Evolutionary conservation across 2,888 invertebrate genomes (phyloP), one percentile per base, ranked within the genome.

Genomic region (Agrochola litura): DNA sequence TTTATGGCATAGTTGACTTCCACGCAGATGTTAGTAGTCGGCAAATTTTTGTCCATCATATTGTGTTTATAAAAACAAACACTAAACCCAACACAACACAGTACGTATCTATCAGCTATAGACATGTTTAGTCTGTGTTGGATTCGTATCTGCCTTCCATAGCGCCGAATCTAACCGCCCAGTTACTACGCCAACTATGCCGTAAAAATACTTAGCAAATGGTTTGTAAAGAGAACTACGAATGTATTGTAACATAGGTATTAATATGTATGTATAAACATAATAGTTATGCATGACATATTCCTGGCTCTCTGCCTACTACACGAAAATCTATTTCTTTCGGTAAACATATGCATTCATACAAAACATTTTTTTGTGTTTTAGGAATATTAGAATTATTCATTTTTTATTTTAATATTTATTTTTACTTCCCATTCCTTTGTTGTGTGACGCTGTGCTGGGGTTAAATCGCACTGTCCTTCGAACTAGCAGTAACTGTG

Each of bases 221-320:
- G 54, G 61, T 68, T 63, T 56, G 46, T 67, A 61, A 37, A 67
- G n/a, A 25, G 37, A 19, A 37, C 25, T 14, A n/a, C 22, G 25
- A 60, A 63, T 56, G 2, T 76, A 16, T 52, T 19, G n/a, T 22
- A 19, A 54, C 43, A 46, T 9, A n/a, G 14, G 30, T 77, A 77
- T 63, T 52, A n/a, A 10, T 49, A 52, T 49, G 16, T 19, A 71
- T 65, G 14, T 69, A 65, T 67, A 60, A 74, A 66, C 68, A 69
- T 60, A 46, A 65, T 66, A 70, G 65, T 70, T 43, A 75, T 75
- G 80, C 69, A 43, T 70, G 65, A 80, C 69, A 80, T 69, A 61
- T 75, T 65, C 25, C 75, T 80, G 80, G 80, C 80, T 69, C 69
- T 16, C 1, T 80, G 80, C 81, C 80, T 74, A 61, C 46, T 73